Evolutionary conservation across 2,888 invertebrate genomes (phyloP), one percentile per base, ranked within the genome.

Genomic region (Cyaniris semiargus): DNA sequence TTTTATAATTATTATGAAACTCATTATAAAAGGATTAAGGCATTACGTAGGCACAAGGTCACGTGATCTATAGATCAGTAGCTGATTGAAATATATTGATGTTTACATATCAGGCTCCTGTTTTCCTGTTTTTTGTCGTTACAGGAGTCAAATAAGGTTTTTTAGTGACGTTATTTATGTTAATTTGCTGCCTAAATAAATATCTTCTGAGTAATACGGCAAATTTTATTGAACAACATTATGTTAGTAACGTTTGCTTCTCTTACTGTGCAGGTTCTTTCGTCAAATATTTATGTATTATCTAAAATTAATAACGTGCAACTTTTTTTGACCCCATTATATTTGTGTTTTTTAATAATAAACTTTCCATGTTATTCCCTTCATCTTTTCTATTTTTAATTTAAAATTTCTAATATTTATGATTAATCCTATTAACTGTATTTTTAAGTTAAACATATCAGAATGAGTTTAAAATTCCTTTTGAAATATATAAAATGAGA

Each of bases 71-170:
- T 23, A 27, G 15, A 66, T 66, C 66, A 27, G 27, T 23, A 27
- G 1, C 66, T 66, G 27, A 27, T 66, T 66, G 15, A 27, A 66
- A 66, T 66, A 18, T 66, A 66, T 66, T 27, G 66, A 66, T 66
- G 66, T 66, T 66, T 66, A 66, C 66, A 66, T 27, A 66, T 31
- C 27, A 27, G 27, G 66, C 27, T 27, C 66, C 27, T 60, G 66
- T 66, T 66, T 66, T 66, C 66, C 66, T 66, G 66, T 66, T 66
- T 66, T 66, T 66, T 27, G 27, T 27, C 66, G 66, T 66, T 27
- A 66, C 23, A 15, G 66, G 66, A 66, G 27, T 27, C 66, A 66
- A 66, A 66, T 27, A 5, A 27, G 66, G 15, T 66, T 66, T 66
- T 34, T 66, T 66, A 66, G 27, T 66, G 66, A 66, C 13, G 66